Evolutionary conservation across 2,113 vertebrate species (phyloP).

Genomic region (Halcyon malimbica): DNA sequence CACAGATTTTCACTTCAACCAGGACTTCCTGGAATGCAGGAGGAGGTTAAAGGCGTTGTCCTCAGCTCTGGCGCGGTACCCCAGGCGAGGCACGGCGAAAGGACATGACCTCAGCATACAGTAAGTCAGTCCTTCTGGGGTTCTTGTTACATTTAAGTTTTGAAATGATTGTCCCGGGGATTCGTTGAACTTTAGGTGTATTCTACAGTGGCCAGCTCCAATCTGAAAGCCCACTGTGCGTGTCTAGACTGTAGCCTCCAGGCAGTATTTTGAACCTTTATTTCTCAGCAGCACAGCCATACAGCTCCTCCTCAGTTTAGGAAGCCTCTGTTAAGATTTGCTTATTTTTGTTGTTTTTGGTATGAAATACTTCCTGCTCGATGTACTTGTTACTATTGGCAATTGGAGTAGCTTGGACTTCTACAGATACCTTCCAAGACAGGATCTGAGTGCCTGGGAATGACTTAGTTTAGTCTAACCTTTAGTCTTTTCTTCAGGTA

Average conservation of each 20-base stretch:
- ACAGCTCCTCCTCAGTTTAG: not conserved
- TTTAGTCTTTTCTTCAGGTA: not conserved
- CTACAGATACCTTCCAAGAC: not conserved
- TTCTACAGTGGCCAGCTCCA: not conserved
- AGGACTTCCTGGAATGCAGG: slow-evolving; percentile 89
- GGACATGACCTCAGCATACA: slow-evolving; percentile 85
- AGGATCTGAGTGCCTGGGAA: not conserved
- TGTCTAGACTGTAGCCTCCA: not conserved
- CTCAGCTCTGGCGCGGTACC: slow-evolving; percentile 73
- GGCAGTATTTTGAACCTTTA: not conserved
- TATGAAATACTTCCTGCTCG: not conserved
- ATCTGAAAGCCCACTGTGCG: not conserved
- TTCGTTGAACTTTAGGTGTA: not conserved
- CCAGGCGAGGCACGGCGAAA: slow-evolving; percentile 82
- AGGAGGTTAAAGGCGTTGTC: slow-evolving; percentile 85
- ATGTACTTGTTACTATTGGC: not conserved
- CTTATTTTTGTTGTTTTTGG: not conserved
- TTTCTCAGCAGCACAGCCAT: not conserved
- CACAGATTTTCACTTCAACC: slow-evolving; percentile 90
- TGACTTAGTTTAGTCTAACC: not conserved
- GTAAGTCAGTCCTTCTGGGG: slow-evolving; percentile 69
- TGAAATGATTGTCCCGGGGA: not conserved
- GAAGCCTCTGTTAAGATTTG: not conserved
- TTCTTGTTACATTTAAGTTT: not conserved
- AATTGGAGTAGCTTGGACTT: not conserved